Evolutionary conservation across 23 tunicate genomes (phyloP), one percentile per base, ranked within the genome.

Genomic region (Ciona savignyi): DNA sequence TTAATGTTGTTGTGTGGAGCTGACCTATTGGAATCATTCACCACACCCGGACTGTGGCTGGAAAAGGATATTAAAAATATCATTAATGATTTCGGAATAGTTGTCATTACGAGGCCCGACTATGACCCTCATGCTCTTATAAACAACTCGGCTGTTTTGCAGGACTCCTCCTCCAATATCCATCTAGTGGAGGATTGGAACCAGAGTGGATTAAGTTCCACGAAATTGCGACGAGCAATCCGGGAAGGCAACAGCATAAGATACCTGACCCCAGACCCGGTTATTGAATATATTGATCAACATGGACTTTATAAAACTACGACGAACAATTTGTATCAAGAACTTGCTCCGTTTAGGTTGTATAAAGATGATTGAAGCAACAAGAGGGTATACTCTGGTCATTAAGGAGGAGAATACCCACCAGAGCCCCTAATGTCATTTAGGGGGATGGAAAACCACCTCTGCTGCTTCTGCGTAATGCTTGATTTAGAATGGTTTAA

Each of bases 11-110:
- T 87, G 35, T 87, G 95, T 78, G 86, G 86, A 1, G 85, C 76
- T 15, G 95, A 87, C 42, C 60, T 81, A 2, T 29, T 87, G 70
- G 95, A 87, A 69, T 72, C 86, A 61, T 87, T 87, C 77, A 83
- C 78, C 0, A 69, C 34, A 1, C 75, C 83, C 23, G 95, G 83
- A 2, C 67, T 77, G 20, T 87, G 95, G 95, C 33, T 66, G 3
- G 95, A 87, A 4, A 79, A 87, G 27, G 83, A 87, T 30, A 86
- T 87, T n/a, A n/a, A n/a, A n/a, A n/a, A 32, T 9, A 87, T 87
- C 31, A 62, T 87, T 70, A 22, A 62, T 23, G 60, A 80, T 1
- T 75, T 75, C 76, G 95, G 95, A 1, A 34, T 87, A n/a, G 33
- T 87, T 32, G 86, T 87, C 2, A 30, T 87, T 0, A 32, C 80